A percentile compares a stretch with the other conserved stretches of the same genome.
Evolutionary conservation across 2,888 invertebrate species (phyloP).

Genomic region (Apamea epomidion): DNA sequence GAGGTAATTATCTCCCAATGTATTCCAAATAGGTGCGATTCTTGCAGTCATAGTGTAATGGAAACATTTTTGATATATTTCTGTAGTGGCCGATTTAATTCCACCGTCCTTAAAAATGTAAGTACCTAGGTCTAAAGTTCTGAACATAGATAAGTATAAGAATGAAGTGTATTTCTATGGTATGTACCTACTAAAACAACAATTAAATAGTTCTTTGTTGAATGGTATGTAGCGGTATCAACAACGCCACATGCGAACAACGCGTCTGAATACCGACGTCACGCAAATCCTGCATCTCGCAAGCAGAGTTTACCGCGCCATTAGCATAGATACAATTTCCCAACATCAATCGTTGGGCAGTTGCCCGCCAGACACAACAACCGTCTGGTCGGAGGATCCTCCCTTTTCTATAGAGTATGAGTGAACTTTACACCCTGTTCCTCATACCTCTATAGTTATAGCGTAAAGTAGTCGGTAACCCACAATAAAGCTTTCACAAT

Average conservation of each 20-base stretch:
- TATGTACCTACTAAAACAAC: not conserved
- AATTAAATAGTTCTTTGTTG: not conserved
- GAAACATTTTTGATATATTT: conserved; percentile 83
- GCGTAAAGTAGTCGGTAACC: not conserved
- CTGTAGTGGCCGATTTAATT: conserved; percentile 74
- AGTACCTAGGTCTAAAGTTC: not conserved
- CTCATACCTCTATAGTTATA: no score
- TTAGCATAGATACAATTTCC: no score
- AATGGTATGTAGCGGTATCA: no score
- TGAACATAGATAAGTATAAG: not conserved
- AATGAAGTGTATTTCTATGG: not conserved
- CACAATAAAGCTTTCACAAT: not conserved
- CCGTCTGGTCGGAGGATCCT: no score
- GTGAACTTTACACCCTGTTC: no score
- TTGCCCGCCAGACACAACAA: no score
- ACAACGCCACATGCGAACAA: no score
- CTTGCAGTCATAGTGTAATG: conserved; percentile 84
- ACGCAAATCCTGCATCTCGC: no score
- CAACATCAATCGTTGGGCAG: no score
- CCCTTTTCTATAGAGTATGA: no score
- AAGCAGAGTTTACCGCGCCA: no score
- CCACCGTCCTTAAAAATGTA: conserved; percentile 76
- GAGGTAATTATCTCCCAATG: conserved; percentile 78
- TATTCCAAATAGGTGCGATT: conserved; percentile 85
- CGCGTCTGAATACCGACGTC: no score